A percentile compares a stretch with the other conserved stretches of the same genome.
These are phyloP conservation scores for Gymnoscopelus braueri DNA, from an alignment of 2,797 vertebrate genomes.

Conservation along the genomic window DNA sequence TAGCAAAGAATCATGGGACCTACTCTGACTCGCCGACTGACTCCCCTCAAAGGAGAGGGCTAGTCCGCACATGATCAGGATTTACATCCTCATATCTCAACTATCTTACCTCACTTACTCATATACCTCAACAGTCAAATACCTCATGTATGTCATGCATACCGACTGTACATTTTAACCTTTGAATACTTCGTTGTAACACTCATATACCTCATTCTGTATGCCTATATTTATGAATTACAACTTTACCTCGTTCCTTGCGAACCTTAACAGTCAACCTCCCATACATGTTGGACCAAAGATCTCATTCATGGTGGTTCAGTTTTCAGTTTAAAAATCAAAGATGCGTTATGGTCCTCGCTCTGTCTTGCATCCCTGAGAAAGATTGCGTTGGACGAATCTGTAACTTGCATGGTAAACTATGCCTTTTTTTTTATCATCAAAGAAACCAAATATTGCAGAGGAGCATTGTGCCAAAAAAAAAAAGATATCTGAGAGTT, in stretches of 20 bases:
- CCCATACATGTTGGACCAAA: slow-evolving; percentile 75
- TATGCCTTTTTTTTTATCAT: slow-evolving; percentile 62
- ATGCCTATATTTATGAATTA: slow-evolving; percentile 56
- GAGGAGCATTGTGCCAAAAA: slow-evolving; percentile 75
- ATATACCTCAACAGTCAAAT: slow-evolving; percentile 63
- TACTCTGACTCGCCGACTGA: slow-evolving; percentile 34
- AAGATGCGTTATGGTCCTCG: slow-evolving; percentile 35
- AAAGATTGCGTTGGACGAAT: slow-evolving; percentile 41
- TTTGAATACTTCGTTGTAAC: slow-evolving; percentile 70
- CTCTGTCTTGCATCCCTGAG: slow-evolving; percentile 33
- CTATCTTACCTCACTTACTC: slow-evolving; percentile 38
- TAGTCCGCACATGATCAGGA: slow-evolving; percentile 53
- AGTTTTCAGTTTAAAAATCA: slow-evolving; percentile 41
- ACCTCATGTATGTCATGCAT: slow-evolving; percentile 62
- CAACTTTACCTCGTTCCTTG: slow-evolving; percentile 62
- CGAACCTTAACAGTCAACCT: slow-evolving; percentile 50
- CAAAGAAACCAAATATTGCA: slow-evolving; percentile 69
- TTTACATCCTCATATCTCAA: slow-evolving; percentile 46
- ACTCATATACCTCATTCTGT: slow-evolving; percentile 64
- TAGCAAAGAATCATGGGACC: slow-evolving; percentile 43
- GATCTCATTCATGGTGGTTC: slow-evolving; percentile 58
- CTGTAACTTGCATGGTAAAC: slow-evolving; percentile 61
- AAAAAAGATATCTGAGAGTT: slow-evolving; percentile 61
- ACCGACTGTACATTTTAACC: slow-evolving; percentile 63
- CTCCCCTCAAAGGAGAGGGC: slow-evolving; percentile 53